These are phyloP conservation scores for Sinocyclocheilus grahami DNA, from an alignment of 2,113 vertebrate species.

Conservation along the genomic window DNA sequence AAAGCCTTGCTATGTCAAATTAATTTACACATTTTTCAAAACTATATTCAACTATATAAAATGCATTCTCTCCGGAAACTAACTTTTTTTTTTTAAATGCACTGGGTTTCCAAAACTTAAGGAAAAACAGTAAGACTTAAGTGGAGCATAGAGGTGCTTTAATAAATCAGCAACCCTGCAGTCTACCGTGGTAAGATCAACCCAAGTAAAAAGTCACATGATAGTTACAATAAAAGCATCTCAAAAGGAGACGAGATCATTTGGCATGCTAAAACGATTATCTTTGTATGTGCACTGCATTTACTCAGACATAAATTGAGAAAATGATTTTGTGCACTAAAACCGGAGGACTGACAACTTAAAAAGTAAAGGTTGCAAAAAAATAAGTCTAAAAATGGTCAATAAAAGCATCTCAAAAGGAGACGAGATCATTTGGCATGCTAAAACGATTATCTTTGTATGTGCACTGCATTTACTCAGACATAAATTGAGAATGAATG, in stretches of 20 bases:
- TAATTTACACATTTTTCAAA: not conserved
- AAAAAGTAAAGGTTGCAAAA: not conserved
- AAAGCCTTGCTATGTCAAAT: not conserved
- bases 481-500: no score
- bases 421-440: no score
- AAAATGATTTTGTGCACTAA: not conserved
- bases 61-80: no score
- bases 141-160: not conserved
- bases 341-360: not conserved
- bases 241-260: not conserved
- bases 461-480: no score
- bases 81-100: no score
- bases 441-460: no score
- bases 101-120: not conserved
- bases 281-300: not conserved
- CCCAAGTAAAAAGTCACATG: not conserved
- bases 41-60: no score
- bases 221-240: not conserved
- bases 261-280: not conserved
- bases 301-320: slow-evolving; percentile 1
- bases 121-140: not conserved
- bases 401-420: no score
- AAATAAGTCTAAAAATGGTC: no score
- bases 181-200: not conserved
- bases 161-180: slow-evolving; percentile 9